phyloP scores from a whole-genome alignment of 2,797 vertebrate species.

The Amphiprion clarkii region DNA sequence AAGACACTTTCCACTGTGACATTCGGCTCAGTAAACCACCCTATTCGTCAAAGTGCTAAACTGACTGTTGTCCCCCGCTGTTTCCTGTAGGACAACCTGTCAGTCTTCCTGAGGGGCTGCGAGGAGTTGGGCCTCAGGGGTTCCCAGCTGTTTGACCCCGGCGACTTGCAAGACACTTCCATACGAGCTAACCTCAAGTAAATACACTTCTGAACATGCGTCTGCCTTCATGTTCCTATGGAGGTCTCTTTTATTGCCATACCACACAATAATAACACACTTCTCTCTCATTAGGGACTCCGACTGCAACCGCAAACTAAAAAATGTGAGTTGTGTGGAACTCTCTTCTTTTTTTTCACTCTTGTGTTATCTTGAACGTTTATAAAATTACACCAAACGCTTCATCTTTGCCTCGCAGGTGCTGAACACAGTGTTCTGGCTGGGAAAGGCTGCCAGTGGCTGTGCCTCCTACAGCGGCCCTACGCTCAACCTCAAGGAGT shows the following conservation, averaged over 20 bases:
- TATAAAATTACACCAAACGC: neutral
- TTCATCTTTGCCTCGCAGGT: conserved; percentile 84
- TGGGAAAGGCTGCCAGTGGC: conserved; percentile 93
- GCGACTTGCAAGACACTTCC: conserved; percentile 95
- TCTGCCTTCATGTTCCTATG: conserved; percentile 4
- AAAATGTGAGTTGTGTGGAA: conserved; percentile 91
- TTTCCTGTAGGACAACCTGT: conserved; percentile 92
- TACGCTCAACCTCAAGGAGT: conserved; percentile 94
- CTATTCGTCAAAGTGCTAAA: conserved; percentile 48
- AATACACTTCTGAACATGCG: conserved; percentile 47
- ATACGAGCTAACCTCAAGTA: conserved; percentile 93
- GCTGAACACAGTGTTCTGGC: conserved; percentile 97
- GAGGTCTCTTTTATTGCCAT: neutral
- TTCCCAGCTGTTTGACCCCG: conserved; percentile 97
- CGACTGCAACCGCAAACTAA: conserved; percentile 94
- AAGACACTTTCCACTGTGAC: conserved; percentile 54
- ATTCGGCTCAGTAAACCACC: conserved; percentile 23
- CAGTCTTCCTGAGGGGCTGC: conserved; percentile 95
- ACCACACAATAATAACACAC: conserved; percentile 27
- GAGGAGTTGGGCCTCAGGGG: conserved; percentile 96
- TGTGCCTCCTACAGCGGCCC: conserved; percentile 90
- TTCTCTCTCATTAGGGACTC: conserved; percentile 83
- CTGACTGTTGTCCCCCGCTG: conserved; percentile 36
- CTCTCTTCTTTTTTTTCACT: neutral
- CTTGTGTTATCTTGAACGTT: conserved; percentile 2